These are phyloP conservation scores for Acleris literana DNA, from an alignment of 2,888 invertebrate species.

Conservation along the genomic window DNA sequence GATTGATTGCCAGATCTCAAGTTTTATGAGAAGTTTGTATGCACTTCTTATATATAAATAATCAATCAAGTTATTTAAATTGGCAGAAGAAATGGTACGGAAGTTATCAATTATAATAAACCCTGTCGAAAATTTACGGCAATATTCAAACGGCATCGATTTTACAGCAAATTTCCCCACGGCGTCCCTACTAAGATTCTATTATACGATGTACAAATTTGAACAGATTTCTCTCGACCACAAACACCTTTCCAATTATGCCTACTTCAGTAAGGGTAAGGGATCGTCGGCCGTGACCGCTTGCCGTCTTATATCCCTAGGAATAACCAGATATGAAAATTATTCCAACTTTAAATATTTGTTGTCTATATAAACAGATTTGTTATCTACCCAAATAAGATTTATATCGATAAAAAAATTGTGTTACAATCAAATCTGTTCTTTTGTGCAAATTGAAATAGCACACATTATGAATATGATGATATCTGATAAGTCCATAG, in stretches of 20 bases:
- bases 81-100: too few species aligned
- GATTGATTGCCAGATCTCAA: too few species aligned
- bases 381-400: not conserved
- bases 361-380: too few species aligned
- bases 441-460: too few species aligned
- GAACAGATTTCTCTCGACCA: constrained; percentile 24
- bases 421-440: too few species aligned
- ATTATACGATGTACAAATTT: constrained; percentile 27
- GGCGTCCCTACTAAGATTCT: constrained; percentile 13
- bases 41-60: too few species aligned
- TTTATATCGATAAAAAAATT: too few species aligned
- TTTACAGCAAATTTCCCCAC: constrained; percentile 11
- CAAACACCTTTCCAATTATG: constrained; percentile 34
- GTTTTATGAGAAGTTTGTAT: too few species aligned
- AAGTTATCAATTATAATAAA: too few species aligned
- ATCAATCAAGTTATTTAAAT: too few species aligned
- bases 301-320: constrained; percentile 5
- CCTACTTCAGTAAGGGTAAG: constrained; percentile 26
- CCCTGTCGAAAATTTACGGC: constrained; percentile 3
- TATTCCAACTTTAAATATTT: constrained; percentile 11
- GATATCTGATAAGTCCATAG: too few species aligned
- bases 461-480: too few species aligned
- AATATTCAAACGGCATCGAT: constrained; percentile 18
- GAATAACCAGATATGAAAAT: constrained; percentile 5
- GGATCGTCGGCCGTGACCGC: constrained; percentile 14